Evolutionary conservation across 2,888 invertebrate genomes (phyloP).

Genomic region (Elegia similella): DNA sequence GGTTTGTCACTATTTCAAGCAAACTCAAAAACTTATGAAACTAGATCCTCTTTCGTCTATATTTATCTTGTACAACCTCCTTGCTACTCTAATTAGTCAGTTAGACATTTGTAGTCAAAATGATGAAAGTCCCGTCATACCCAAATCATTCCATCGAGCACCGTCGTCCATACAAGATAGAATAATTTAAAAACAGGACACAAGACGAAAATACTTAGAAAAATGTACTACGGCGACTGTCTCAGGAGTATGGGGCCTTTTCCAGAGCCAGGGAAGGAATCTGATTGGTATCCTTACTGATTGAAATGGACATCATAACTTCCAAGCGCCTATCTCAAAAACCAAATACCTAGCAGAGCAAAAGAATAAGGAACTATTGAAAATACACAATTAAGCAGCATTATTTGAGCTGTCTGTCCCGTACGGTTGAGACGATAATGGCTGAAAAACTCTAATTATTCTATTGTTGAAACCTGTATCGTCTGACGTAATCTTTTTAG

Average conservation of each 20-base stretch:
- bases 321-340: neutral
- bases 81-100: neutral
- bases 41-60: neutral
- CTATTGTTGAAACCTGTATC: no score
- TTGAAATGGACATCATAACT: neutral
- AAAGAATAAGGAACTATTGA: no score
- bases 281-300: neutral
- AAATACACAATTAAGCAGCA: no score
- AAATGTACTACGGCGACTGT: neutral
- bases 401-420: no score
- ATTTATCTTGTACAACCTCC: neutral
- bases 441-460: no score
- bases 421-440: no score
- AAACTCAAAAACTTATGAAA: neutral
- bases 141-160: no score
- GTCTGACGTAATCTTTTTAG: no score
- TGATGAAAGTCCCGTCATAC: neutral
- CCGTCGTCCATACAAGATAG: no score
- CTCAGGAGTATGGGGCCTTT: neutral
- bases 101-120: neutral
- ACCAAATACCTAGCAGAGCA: no score
- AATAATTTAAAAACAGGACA: neutral
- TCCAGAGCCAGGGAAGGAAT: slow-evolving; percentile 6
- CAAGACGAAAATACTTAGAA: neutral
- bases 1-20: no score